phyloP scores from a whole-genome alignment of 2,113 vertebrate genomes.

The Malaclemys terrapin region DNA sequence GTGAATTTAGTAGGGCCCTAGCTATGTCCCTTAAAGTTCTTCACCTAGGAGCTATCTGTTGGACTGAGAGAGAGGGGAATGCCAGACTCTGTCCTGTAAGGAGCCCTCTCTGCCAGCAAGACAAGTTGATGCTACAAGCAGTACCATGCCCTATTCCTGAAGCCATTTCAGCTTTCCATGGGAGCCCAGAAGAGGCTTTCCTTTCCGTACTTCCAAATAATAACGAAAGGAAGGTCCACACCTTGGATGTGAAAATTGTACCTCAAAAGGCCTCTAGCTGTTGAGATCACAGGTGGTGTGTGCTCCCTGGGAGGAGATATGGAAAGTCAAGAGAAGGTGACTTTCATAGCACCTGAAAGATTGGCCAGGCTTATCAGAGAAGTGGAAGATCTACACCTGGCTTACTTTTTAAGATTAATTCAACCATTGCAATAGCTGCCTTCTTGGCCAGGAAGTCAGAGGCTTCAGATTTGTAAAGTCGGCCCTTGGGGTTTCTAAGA shows the following conservation, averaged over 20 bases:
- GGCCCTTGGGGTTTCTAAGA: background rate
- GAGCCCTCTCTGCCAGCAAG: background rate
- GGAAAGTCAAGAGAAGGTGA: too few species aligned
- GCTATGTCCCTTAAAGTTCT: background rate
- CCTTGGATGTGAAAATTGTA: background rate
- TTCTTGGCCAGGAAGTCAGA: background rate
- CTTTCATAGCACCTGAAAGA: too few species aligned
- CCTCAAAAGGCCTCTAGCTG: background rate
- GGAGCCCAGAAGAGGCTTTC: background rate
- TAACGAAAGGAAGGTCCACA: background rate
- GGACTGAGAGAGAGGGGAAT: background rate
- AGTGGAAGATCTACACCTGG: background rate
- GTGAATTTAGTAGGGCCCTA: too few species aligned
- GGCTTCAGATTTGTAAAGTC: background rate
- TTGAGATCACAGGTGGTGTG: too few species aligned
- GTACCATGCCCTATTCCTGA: background rate
- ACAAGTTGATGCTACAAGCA: background rate
- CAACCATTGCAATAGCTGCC: background rate
- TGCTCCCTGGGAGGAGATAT: background rate
- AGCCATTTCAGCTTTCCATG: background rate
- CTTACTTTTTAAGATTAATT: background rate
- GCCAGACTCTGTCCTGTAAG: background rate
- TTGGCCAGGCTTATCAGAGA: background rate
- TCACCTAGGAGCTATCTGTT: background rate
- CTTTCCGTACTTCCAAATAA: background rate